Evolutionary conservation across 2,888 invertebrate genomes (phyloP).

Genomic region (Diarsia dahlii): DNA sequence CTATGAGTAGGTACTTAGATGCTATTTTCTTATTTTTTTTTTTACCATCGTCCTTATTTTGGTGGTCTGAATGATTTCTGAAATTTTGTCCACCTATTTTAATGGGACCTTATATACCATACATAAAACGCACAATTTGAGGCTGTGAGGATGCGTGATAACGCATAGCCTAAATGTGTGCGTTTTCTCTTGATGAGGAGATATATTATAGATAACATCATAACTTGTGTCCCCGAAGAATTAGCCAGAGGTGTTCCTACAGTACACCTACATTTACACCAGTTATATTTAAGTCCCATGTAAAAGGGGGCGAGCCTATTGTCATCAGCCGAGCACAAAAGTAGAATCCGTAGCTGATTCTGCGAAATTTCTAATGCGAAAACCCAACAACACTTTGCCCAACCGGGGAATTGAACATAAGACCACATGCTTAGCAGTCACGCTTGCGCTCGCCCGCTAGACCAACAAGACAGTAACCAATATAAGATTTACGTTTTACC

Average conservation of each 20-base stretch:
- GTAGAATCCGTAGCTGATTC: neutral
- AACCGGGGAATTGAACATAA: neutral
- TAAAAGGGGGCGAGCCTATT: neutral
- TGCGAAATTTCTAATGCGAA: neutral
- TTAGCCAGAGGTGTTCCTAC: neutral
- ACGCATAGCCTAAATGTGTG: neutral
- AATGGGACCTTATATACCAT: too few relatives aligned
- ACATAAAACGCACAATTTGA: too few relatives aligned
- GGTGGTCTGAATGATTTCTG: too few relatives aligned
- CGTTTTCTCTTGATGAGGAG: neutral
- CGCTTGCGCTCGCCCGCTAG: neutral
- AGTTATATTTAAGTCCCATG: neutral
- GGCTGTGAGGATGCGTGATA: neutral
- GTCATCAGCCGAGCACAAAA: neutral
- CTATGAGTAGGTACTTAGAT: too few relatives aligned
- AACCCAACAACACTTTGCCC: neutral
- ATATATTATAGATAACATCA: neutral
- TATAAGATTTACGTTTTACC: neutral
- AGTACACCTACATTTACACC: neutral
- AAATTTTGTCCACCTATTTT: too few relatives aligned
- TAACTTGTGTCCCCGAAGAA: neutral
- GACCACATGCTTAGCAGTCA: neutral
- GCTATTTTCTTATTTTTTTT: too few relatives aligned
- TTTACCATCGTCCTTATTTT: too few relatives aligned
- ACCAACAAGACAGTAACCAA: neutral